phyloP scores from a whole-genome alignment of 35 echinoderm and acorn worm species.

The Amphiura filiformis region DNA sequence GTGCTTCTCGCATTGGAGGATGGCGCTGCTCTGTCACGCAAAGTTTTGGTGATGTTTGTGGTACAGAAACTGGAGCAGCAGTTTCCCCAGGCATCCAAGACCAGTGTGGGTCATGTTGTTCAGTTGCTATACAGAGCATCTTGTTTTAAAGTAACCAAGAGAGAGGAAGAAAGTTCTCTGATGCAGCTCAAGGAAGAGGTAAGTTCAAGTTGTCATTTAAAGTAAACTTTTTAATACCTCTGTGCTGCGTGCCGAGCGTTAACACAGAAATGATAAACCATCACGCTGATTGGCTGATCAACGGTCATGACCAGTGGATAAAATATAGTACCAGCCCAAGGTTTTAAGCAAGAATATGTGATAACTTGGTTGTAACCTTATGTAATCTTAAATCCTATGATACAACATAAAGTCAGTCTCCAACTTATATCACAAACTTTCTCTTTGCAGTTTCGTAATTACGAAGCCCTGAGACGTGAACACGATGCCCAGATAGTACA shows the following conservation, averaged over 20 bases:
- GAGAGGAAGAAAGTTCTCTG: slow-evolving; percentile 88
- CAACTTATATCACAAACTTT: no score
- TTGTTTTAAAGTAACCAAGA: slow-evolving; percentile 97
- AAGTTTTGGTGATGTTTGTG: slow-evolving; percentile 98
- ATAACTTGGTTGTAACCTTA: no score
- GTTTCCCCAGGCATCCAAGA: slow-evolving; percentile 97
- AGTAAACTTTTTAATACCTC: no score
- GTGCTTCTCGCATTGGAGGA: slow-evolving; percentile 90
- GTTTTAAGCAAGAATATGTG: no score
- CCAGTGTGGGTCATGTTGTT: slow-evolving; percentile 97
- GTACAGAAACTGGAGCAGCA: slow-evolving; percentile 88
- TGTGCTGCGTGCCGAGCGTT: no score
- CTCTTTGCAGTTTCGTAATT: slow-evolving; percentile 75
- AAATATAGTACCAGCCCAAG: no score
- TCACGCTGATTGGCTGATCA: no score
- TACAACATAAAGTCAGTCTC: no score
- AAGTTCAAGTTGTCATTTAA: not conserved
- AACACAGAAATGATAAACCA: no score
- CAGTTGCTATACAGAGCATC: slow-evolving; percentile 96
- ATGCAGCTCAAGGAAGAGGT: slow-evolving; percentile 99
- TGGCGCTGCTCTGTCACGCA: slow-evolving; percentile 85
- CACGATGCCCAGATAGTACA: slow-evolving; percentile 99
- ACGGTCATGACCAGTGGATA: no score
- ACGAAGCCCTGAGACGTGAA: slow-evolving; percentile 84
- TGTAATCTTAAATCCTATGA: no score